Conservation (phyloP, 2,888 invertebrate species). For the Ectemnius lituratus region DNA sequence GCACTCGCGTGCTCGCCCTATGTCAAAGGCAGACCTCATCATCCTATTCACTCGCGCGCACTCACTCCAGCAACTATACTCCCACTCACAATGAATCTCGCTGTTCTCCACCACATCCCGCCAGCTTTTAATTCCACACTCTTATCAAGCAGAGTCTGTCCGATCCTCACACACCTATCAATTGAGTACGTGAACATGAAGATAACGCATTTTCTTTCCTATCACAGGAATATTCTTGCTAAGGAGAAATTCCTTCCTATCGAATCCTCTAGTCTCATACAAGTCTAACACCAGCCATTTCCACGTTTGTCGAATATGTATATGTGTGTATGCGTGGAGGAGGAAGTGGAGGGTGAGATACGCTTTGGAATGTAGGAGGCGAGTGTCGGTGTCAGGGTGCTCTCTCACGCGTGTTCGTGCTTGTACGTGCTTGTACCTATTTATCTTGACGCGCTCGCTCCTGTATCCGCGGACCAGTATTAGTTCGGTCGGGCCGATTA, state of each 20-base stretch:
- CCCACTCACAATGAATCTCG: no score
- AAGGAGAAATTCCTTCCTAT: background rate
- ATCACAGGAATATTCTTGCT: no score
- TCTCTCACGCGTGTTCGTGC: background rate
- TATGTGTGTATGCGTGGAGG: background rate
- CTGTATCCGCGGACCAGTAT: background rate
- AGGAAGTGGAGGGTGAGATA: constrained; percentile 10
- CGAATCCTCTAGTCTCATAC: background rate
- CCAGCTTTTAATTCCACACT: no score
- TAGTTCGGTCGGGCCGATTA: constrained; percentile 7
- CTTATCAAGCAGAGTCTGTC: no score
- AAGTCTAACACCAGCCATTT: background rate
- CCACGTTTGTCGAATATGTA: background rate
- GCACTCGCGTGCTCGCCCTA: no score
- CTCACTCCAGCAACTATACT: no score
- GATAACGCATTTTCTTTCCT: no score
- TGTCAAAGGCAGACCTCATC: no score
- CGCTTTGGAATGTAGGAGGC: constrained; percentile 1
- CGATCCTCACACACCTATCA: no score
- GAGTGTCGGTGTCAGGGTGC: constrained; percentile 1
- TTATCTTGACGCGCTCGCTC: background rate
- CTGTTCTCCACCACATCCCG: no score
- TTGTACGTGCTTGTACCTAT: constrained; percentile 3
- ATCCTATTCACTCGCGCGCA: no score
- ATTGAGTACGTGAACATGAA: no score